phyloP scores from a whole-genome alignment of 2,113 vertebrate genomes.

The Sakesphorus luctuosus region DNA sequence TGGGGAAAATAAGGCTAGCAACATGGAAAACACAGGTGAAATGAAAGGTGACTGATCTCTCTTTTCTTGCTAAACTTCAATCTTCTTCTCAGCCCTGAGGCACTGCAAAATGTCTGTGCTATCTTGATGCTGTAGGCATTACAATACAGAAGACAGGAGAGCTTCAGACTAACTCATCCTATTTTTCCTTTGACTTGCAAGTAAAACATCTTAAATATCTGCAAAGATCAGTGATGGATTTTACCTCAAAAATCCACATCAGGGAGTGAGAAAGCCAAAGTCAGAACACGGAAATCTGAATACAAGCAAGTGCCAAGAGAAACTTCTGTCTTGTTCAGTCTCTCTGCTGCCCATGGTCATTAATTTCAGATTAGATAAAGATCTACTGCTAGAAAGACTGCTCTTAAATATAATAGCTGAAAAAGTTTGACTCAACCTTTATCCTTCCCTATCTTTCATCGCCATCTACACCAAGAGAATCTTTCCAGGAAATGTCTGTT shows the following conservation, averaged over 20 bases:
- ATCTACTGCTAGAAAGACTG: not conserved
- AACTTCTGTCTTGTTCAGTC: not conserved
- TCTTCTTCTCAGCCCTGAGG: not conserved
- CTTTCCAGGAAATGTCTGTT: not conserved
- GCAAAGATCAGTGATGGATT: not conserved
- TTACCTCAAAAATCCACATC: not conserved
- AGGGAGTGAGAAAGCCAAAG: not conserved
- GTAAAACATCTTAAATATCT: not conserved
- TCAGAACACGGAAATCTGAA: not conserved
- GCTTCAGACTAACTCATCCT: not conserved
- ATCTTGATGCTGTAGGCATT: not conserved
- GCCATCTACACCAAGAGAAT: not conserved
- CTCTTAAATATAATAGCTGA: not conserved
- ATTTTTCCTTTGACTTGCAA: not conserved
- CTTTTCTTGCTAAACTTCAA: not conserved
- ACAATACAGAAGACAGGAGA: not conserved
- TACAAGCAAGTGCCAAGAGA: not conserved
- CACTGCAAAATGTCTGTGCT: not conserved
- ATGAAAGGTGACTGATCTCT: not conserved
- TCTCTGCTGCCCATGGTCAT: not conserved
- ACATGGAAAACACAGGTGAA: not conserved
- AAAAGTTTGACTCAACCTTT: not conserved
- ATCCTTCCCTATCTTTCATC: not conserved
- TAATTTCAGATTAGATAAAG: not conserved
- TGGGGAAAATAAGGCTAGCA: not conserved